A percentile compares a stretch with the other conserved stretches of the same genome.
Evolutionary conservation across 2,888 invertebrate species (phyloP).

Genomic region (Melanotus villosus): DNA sequence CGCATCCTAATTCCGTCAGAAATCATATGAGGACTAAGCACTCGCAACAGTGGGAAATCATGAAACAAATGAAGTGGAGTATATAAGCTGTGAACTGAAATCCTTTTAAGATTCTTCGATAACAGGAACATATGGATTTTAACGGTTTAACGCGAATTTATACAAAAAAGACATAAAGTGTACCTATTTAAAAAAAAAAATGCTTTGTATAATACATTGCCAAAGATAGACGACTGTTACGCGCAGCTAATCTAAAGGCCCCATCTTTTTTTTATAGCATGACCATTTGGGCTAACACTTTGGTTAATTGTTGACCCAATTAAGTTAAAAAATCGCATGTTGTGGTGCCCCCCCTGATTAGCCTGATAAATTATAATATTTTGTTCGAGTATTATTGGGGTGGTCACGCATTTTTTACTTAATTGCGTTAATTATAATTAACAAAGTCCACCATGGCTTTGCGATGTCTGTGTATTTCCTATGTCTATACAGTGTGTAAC

Average conservation of each 20-base stretch:
- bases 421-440: slow-evolving; percentile 23
- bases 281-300: slow-evolving; percentile 19
- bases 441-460: slow-evolving; percentile 8
- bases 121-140: neutral
- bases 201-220: slow-evolving; percentile 21
- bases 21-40: slow-evolving; percentile 91
- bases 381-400: neutral
- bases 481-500: slow-evolving; percentile 3
- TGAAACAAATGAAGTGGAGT: slow-evolving; percentile 85
- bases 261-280: slow-evolving; percentile 7
- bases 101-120: slow-evolving; percentile 59
- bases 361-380: neutral
- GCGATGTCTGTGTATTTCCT: neutral
- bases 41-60: slow-evolving; percentile 85
- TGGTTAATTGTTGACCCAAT: slow-evolving; percentile 21
- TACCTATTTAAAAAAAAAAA: slow-evolving; percentile 8
- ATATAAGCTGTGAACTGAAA: slow-evolving; percentile 56
- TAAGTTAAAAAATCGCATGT: slow-evolving; percentile 13
- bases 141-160: neutral
- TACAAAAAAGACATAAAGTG: neutral
- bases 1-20: slow-evolving; percentile 89
- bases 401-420: slow-evolving; percentile 10
- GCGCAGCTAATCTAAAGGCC: slow-evolving; percentile 20
- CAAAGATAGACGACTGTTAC: slow-evolving; percentile 18
- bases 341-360: slow-evolving; percentile 14